Conservation (phyloP, 2,113 vertebrate species). For the Xenopus borealis region DNA sequence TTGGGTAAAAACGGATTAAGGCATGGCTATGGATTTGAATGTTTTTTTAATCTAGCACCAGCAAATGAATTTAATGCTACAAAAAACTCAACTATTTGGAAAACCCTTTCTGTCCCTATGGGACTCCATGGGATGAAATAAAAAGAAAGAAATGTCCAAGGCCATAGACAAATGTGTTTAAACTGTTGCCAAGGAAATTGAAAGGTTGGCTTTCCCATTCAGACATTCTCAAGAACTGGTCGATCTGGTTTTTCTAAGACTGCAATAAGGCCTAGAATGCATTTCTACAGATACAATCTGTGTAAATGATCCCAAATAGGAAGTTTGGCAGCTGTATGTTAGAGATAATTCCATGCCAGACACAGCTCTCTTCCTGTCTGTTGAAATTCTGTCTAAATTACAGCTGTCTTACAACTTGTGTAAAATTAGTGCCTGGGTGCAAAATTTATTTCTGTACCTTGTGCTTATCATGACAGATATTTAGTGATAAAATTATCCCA, state of each 20-base stretch:
- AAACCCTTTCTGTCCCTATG: constrained; percentile 23
- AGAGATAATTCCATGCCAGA: constrained; percentile 10
- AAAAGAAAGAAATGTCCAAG: constrained; percentile 15
- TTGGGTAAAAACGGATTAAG: not conserved
- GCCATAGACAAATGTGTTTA: constrained; percentile 27
- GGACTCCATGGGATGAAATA: constrained; percentile 20
- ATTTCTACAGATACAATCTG: constrained; percentile 40
- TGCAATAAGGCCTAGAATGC: constrained; percentile 18
- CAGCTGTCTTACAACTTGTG: constrained; percentile 3
- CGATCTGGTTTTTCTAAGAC: constrained; percentile 27
- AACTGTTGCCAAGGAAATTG: constrained; percentile 44
- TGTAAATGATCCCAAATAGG: constrained; percentile 41
- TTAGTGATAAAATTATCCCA: not conserved
- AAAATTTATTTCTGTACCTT: not conserved
- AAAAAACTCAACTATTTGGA: constrained; percentile 25
- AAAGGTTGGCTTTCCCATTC: constrained; percentile 37
- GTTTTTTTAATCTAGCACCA: constrained; percentile 4
- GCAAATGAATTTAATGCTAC: constrained; percentile 6
- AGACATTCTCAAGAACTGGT: constrained; percentile 22
- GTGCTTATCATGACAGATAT: no score
- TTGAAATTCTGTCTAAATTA: constrained; percentile 12
- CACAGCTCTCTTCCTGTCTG: not conserved
- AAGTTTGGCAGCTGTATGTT: constrained; percentile 12
- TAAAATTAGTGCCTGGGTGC: constrained; percentile 17
- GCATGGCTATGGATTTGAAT: not conserved